Conservation (phyloP, 2,888 invertebrate genomes). For the Apoda limacodes region DNA sequence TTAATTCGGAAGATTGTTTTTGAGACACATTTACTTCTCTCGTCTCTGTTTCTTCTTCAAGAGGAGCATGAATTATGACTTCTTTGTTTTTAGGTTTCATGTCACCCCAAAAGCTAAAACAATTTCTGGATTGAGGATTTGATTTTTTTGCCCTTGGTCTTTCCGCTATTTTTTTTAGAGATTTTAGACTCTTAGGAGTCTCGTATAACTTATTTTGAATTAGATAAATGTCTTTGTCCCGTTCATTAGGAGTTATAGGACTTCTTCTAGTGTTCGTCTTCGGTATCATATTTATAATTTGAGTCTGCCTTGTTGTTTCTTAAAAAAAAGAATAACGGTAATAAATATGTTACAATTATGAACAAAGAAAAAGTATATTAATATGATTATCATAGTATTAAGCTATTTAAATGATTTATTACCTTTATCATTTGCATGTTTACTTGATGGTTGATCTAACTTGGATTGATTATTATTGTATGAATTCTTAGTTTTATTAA, state of each 20-base stretch:
- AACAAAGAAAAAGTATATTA: too few species aligned
- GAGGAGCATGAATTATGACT: conserved; percentile 38
- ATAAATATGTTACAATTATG: too few species aligned
- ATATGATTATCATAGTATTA: too few species aligned
- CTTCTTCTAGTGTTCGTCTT: conserved; percentile 39
- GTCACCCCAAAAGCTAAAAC: conserved; percentile 24
- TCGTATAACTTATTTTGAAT: conserved; percentile 29
- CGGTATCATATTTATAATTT: conserved; percentile 22
- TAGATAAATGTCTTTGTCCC: conserved; percentile 28
- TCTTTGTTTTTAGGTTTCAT: conserved; percentile 26
- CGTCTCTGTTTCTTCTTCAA: conserved; percentile 23
- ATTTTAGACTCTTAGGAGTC: conserved; percentile 19
- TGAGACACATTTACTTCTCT: conserved; percentile 1
- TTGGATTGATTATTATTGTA: too few species aligned
- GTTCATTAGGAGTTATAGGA: conserved; percentile 27
- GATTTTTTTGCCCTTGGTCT: conserved; percentile 22
- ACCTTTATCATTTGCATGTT: too few species aligned
- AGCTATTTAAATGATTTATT: too few species aligned
- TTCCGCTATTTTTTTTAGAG: conserved; percentile 24
- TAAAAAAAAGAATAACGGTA: conserved; percentile 19
- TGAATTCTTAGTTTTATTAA: too few species aligned
- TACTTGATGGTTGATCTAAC: too few species aligned
- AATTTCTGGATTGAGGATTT: conserved; percentile 22
- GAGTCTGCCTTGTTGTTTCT: conserved; percentile 28
- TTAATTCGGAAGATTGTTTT: too few species aligned